Evolutionary conservation across 2,113 vertebrate species (phyloP).

Genomic region (Ondatra zibethicus): DNA sequence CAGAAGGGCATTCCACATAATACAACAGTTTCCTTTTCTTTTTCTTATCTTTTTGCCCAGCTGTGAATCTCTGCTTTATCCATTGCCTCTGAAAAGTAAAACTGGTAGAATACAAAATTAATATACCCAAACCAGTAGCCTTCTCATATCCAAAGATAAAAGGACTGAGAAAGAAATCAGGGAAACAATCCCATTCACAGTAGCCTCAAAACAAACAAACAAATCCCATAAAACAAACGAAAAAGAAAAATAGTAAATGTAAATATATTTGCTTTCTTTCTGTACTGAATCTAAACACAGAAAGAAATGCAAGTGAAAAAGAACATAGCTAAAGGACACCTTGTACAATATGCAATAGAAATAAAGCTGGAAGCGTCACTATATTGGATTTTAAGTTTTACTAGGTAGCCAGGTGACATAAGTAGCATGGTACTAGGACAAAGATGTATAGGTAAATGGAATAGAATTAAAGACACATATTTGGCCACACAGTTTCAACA

Average conservation of each 20-base stretch:
- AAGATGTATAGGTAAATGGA: neutral
- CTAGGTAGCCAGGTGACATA: no score
- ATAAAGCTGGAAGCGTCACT: neutral
- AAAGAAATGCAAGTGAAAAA: slow-evolving; percentile 41
- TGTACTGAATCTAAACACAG: slow-evolving; percentile 31
- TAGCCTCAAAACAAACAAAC: neutral
- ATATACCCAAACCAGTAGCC: neutral
- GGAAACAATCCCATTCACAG: neutral
- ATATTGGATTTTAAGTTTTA: neutral
- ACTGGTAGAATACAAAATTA: neutral
- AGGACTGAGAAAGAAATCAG: neutral
- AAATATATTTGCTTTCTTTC: slow-evolving; percentile 33
- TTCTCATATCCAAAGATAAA: neutral
- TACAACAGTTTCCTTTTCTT: no score
- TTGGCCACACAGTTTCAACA: neutral
- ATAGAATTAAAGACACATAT: neutral
- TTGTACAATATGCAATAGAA: slow-evolving; percentile 22
- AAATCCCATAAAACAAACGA: neutral
- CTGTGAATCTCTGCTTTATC: neutral
- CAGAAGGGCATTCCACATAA: no score
- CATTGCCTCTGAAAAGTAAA: neutral
- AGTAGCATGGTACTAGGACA: neutral
- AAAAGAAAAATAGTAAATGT: neutral
- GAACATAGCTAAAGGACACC: slow-evolving; percentile 20
- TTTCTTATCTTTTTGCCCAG: neutral